phyloP scores from a whole-genome alignment of 1,140 invertebrate genomes.

The Caenorhabditis remanei region DNA sequence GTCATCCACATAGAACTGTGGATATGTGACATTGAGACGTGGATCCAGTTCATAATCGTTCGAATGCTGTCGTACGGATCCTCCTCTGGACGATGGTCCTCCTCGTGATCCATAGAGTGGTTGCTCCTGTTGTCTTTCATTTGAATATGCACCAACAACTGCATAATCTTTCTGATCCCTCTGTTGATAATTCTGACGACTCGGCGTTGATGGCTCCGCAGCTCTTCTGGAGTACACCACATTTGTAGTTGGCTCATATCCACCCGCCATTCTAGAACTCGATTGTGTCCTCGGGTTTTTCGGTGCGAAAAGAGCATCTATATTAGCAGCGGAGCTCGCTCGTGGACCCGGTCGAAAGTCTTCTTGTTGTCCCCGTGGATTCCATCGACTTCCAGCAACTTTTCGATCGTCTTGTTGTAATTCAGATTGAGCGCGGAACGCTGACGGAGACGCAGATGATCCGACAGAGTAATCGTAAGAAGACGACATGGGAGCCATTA shows the following conservation, averaged over 20 bases:
- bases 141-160: background rate
- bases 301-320: slow-evolving; percentile 25
- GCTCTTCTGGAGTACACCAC: background rate
- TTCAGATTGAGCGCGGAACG: background rate
- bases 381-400: slow-evolving; percentile 11
- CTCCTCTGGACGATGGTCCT: background rate
- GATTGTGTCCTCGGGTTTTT: background rate
- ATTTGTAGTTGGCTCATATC: background rate
- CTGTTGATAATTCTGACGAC: background rate
- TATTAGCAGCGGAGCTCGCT: slow-evolving; percentile 10
- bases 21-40: slow-evolving; percentile 22
- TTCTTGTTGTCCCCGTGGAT: background rate
- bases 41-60: slow-evolving; percentile 45
- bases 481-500: slow-evolving; percentile 22
- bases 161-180: background rate
- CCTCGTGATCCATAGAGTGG: background rate
- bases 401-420: background rate
- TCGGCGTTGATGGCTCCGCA: background rate
- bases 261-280: background rate
- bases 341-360: slow-evolving; percentile 15
- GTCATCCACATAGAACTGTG: slow-evolving; percentile 39
- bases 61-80: slow-evolving; percentile 1
- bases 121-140: background rate
- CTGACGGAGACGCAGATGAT: background rate
- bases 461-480: slow-evolving; percentile 29